These are phyloP conservation scores for Mustelus asterias DNA, from an alignment of 2,113 vertebrate species.

Conservation along the genomic window DNA sequence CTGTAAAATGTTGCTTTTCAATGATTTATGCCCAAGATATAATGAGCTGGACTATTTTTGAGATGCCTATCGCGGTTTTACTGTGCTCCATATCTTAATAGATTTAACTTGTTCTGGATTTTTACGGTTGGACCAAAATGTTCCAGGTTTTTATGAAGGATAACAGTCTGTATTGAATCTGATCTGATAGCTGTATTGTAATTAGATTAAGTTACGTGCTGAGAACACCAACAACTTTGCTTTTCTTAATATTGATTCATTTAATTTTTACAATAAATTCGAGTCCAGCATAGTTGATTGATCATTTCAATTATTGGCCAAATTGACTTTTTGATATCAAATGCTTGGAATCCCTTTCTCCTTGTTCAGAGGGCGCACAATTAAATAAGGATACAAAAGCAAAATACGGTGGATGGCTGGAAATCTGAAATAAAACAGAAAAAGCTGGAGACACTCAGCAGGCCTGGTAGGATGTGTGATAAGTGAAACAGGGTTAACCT, in stretches of 20 bases:
- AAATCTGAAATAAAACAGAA: background rate
- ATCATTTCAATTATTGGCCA: background rate
- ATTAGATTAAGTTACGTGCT: background rate
- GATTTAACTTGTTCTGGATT: background rate
- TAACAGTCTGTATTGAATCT: background rate
- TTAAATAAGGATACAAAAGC: background rate
- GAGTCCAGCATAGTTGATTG: background rate
- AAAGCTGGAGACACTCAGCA: background rate
- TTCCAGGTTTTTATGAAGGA: background rate
- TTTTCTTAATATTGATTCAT: background rate
- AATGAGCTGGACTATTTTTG: background rate
- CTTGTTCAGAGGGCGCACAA: background rate
- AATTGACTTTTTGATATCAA: background rate
- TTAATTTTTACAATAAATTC: constrained; percentile 2
- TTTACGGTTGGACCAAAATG: background rate
- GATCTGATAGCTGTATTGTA: background rate
- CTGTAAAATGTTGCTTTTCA: background rate
- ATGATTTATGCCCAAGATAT: background rate
- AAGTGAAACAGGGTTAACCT: background rate
- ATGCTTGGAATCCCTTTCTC: background rate
- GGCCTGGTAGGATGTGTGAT: background rate
- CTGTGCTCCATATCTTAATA: background rate
- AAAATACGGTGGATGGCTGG: background rate
- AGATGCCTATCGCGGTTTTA: background rate
- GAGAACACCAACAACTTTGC: background rate